Evolutionary conservation across 2,888 invertebrate species (phyloP).

Genomic region (Nomada fucata): DNA sequence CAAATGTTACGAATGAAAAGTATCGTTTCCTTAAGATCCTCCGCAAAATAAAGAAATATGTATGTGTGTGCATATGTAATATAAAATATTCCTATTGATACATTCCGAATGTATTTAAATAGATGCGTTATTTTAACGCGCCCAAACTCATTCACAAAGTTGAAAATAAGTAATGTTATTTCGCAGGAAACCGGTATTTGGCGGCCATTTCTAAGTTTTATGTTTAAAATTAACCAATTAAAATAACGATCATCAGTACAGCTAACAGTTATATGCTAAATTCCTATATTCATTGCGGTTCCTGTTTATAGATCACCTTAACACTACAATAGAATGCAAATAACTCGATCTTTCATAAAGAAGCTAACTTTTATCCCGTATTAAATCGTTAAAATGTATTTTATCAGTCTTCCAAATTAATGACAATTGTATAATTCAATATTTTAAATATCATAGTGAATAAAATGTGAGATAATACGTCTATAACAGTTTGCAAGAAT

Average conservation of each 20-base stretch:
- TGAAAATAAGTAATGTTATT: conserved; percentile 38
- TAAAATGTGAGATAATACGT: not conserved
- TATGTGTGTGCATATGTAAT: conserved; percentile 4
- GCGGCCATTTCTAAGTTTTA: conserved; percentile 68
- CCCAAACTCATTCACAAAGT: conserved; percentile 30
- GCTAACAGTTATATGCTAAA: conserved; percentile 1
- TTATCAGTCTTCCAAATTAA: not conserved
- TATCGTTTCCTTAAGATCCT: not conserved
- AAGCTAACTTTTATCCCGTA: not conserved
- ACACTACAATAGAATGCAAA: not conserved
- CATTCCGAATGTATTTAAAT: conserved; percentile 18
- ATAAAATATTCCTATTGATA: conserved; percentile 19
- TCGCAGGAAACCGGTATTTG: conserved; percentile 37
- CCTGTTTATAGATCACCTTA: not conserved
- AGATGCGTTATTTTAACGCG: not conserved
- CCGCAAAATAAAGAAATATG: conserved; percentile 1
- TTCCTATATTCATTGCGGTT: not conserved
- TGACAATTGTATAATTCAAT: not conserved
- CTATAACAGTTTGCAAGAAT: not conserved
- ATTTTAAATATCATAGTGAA: not conserved
- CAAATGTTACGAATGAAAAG: not conserved
- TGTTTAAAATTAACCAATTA: conserved; percentile 66
- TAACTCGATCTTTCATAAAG: not conserved
- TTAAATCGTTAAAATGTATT: not conserved
- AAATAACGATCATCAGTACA: conserved; percentile 1